These are phyloP conservation scores for Pheosia tremula DNA, from an alignment of 2,888 invertebrate species.

Conservation along the genomic window DNA sequence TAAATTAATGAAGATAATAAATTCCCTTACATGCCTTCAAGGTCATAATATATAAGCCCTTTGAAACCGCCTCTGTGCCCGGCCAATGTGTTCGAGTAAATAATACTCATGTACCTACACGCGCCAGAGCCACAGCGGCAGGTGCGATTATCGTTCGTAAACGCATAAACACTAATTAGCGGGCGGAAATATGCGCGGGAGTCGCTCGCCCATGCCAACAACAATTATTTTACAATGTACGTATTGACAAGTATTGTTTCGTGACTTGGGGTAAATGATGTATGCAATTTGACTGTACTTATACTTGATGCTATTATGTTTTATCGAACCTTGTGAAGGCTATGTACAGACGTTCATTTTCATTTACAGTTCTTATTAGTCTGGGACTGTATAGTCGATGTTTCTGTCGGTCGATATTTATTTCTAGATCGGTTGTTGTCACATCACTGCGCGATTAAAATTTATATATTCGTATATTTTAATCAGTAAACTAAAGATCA, in stretches of 20 bases:
- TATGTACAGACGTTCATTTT: too few species aligned
- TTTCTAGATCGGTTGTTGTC: too few species aligned
- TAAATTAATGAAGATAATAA: not conserved
- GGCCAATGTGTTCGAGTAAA: slow-evolving; percentile 38
- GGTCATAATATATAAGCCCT: not conserved
- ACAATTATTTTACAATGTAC: slow-evolving; percentile 47
- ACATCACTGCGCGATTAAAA: too few species aligned
- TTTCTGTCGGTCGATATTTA: not conserved
- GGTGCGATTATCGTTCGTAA: slow-evolving; percentile 41
- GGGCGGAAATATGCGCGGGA: slow-evolving; percentile 46
- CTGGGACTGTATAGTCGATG: too few species aligned
- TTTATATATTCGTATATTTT: not conserved
- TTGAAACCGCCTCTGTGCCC: slow-evolving; percentile 12
- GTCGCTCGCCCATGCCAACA: slow-evolving; percentile 51
- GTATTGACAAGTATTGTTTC: slow-evolving; percentile 28
- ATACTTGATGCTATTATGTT: not conserved
- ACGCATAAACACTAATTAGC: slow-evolving; percentile 56
- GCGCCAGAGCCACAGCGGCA: slow-evolving; percentile 32
- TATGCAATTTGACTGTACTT: slow-evolving; percentile 1
- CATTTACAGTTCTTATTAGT: too few species aligned
- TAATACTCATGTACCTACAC: slow-evolving; percentile 25
- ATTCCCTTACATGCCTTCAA: too few species aligned
- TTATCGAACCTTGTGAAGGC: not conserved
- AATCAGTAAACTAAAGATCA: not conserved
- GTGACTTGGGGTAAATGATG: slow-evolving; percentile 9